Conservation (phyloP, 2,113 vertebrate species). For the Stigmatopora argus region DNA sequence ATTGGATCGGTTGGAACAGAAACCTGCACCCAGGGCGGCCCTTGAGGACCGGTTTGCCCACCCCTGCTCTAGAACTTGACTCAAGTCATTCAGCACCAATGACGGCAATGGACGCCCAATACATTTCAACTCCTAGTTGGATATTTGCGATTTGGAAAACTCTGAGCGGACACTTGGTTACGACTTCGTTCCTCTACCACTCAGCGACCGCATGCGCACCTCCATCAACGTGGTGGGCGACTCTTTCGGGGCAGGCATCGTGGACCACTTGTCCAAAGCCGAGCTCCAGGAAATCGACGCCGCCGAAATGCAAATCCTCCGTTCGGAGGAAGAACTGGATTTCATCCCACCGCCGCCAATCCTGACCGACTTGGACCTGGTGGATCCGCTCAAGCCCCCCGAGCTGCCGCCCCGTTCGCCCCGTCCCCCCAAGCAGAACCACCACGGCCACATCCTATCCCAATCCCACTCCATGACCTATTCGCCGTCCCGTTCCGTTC, state of each 20-base stretch:
- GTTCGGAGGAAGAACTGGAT: constrained; percentile 50
- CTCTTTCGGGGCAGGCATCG: constrained; percentile 77
- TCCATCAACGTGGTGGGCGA: constrained; percentile 81
- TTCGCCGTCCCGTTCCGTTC: constrained; percentile 60
- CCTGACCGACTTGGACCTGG: constrained; percentile 62
- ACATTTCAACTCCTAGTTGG: too few species aligned
- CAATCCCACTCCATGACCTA: constrained; percentile 53
- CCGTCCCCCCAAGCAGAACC: constrained; percentile 65
- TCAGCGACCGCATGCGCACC: constrained; percentile 77
- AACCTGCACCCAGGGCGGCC: too few species aligned
- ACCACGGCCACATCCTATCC: constrained; percentile 48
- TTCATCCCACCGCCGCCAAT: constrained; percentile 65
- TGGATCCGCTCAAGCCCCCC: constrained; percentile 63
- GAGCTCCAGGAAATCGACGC: constrained; percentile 72
- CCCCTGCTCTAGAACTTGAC: background rate
- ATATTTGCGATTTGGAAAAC: too few species aligned
- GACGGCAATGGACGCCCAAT: too few species aligned
- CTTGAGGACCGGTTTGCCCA: too few species aligned
- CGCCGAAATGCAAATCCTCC: constrained; percentile 46
- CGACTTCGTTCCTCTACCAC: background rate
- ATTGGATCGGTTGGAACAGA: too few species aligned
- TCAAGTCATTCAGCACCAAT: background rate
- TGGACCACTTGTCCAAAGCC: constrained; percentile 70
- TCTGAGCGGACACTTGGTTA: background rate
- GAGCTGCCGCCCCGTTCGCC: constrained; percentile 70